Conservation (phyloP, 2,797 vertebrate genomes). For the Lagorchestes hirsutus region DNA sequence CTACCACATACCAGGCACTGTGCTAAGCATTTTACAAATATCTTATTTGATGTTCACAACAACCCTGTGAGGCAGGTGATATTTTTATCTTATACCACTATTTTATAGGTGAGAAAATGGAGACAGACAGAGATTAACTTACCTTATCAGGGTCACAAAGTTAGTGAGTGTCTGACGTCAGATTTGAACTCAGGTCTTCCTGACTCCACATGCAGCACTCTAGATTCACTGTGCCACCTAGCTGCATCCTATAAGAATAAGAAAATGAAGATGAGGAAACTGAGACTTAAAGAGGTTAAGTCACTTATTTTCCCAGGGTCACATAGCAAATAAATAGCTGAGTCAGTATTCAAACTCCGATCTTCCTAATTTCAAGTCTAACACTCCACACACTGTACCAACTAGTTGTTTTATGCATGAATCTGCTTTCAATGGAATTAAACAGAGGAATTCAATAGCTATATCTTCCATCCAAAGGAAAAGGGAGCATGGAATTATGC, state of each 20-base stretch:
- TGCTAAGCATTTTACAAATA: background rate
- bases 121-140: background rate
- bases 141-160: background rate
- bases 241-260: background rate
- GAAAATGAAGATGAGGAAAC: background rate
- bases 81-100: background rate
- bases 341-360: background rate
- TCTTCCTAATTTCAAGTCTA: background rate
- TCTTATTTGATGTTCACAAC: background rate
- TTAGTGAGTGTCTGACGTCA: background rate
- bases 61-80: background rate
- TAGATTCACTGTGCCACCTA: background rate
- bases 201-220: background rate
- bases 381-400: background rate
- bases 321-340: background rate
- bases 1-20: background rate
- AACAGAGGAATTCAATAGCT: background rate
- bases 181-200: background rate
- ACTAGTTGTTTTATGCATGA: background rate
- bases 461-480: background rate
- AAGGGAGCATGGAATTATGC: background rate
- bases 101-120: background rate
- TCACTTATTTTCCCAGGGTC: background rate
- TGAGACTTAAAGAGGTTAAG: background rate
- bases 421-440: background rate